phyloP scores from a whole-genome alignment of 2,888 invertebrate species.

The Thymelicus lineola region DNA sequence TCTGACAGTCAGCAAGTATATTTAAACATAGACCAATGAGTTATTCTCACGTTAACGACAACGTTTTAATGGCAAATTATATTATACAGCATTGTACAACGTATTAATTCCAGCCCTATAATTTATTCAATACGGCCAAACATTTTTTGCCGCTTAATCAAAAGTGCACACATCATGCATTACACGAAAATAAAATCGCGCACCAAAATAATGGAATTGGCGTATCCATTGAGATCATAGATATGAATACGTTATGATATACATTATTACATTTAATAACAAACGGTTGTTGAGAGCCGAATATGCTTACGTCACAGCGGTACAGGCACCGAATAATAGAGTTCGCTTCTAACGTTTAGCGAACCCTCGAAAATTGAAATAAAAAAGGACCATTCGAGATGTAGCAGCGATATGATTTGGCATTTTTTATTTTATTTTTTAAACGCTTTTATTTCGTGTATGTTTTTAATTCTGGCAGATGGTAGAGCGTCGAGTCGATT shows the following conservation, averaged over 20 bases:
- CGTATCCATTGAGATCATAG: slow-evolving; percentile 79
- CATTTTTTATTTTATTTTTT: slow-evolving; percentile 73
- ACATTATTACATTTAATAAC: slow-evolving; percentile 82
- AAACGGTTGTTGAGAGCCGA: slow-evolving; percentile 74
- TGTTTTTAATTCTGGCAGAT: slow-evolving; percentile 69
- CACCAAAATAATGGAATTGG: slow-evolving; percentile 64
- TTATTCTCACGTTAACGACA: not conserved
- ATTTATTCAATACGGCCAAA: slow-evolving; percentile 15
- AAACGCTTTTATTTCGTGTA: slow-evolving; percentile 64
- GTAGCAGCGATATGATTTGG: slow-evolving; percentile 84
- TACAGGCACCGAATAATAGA: slow-evolving; percentile 79
- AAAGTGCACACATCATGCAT: slow-evolving; percentile 32
- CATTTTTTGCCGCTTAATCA: slow-evolving; percentile 23
- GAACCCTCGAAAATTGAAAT: slow-evolving; percentile 83
- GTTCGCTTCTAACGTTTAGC: slow-evolving; percentile 82
- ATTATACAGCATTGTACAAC: not conserved
- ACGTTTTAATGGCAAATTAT: not conserved
- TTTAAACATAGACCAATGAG: not conserved
- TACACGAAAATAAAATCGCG: slow-evolving; percentile 40
- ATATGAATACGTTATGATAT: slow-evolving; percentile 83
- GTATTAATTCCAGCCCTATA: slow-evolving; percentile 7
- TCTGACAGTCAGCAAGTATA: not conserved
- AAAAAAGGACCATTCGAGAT: slow-evolving; percentile 82
- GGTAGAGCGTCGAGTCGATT: slow-evolving; percentile 64
- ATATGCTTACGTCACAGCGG: slow-evolving; percentile 80